phyloP scores from a whole-genome alignment of 2,797 vertebrate species.

The Platalea minor region DNA sequence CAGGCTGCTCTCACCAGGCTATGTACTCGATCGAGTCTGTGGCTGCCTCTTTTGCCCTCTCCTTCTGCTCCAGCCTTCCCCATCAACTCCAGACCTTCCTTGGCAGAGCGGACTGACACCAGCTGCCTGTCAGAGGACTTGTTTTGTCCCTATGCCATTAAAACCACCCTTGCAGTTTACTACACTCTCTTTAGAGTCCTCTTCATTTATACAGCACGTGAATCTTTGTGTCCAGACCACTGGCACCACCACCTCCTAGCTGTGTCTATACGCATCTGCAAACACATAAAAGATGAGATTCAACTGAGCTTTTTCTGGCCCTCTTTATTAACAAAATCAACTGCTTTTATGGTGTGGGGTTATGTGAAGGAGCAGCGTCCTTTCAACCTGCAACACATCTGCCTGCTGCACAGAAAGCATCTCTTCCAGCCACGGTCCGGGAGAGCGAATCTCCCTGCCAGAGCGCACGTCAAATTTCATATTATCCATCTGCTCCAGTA shows the following conservation, averaged over 20 bases:
- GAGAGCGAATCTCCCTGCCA: neutral
- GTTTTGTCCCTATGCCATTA: neutral
- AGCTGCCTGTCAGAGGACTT: neutral
- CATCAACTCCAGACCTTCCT: neutral
- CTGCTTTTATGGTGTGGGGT: neutral
- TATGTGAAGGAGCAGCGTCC: neutral
- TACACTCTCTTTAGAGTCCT: neutral
- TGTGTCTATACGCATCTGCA: neutral
- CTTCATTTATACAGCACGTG: neutral
- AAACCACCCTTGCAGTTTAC: neutral
- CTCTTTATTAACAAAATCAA: neutral
- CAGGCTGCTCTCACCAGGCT: neutral
- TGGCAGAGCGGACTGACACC: neutral
- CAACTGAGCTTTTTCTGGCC: neutral
- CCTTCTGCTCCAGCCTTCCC: neutral
- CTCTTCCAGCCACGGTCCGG: neutral
- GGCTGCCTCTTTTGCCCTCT: neutral
- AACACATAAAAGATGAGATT: neutral
- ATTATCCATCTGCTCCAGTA: slow-evolving; percentile 43
- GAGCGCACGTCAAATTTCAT: neutral
- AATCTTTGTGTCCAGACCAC: neutral
- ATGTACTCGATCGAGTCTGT: fast-evolving
- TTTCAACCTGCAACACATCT: neutral
- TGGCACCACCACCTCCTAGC: neutral
- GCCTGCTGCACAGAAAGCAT: neutral